phyloP scores from a whole-genome alignment of 1,140 invertebrate genomes.

The Zophobas atratus region DNA sequence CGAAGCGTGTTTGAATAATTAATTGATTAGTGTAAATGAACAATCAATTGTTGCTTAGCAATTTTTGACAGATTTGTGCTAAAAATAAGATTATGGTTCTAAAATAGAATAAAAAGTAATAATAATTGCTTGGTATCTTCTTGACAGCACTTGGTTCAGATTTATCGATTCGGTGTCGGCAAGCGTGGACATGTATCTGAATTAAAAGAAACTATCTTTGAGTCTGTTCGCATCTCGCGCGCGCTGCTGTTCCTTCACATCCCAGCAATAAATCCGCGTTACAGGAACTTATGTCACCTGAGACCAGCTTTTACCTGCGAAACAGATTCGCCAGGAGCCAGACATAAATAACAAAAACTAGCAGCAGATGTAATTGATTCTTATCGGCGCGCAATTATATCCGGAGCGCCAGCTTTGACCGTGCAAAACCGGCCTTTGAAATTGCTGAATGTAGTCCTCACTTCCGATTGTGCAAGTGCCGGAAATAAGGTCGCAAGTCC shows the following conservation, averaged over 20 bases:
- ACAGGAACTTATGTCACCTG: conserved; percentile 52
- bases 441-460: conserved; percentile 36
- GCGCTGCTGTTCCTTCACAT: conserved; percentile 23
- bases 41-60: too few relatives aligned
- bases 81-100: too few relatives aligned
- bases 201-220: conserved; percentile 43
- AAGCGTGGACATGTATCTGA: conserved; percentile 44
- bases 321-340: conserved; percentile 29
- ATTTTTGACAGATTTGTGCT: too few relatives aligned
- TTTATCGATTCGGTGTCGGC: conserved; percentile 1
- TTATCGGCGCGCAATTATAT: conserved; percentile 41
- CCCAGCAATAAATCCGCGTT: conserved; percentile 46
- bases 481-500: conserved; percentile 56
- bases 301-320: conserved; percentile 30
- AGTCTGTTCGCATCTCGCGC: not conserved
- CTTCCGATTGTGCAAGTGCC: conserved; percentile 51
- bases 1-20: too few relatives aligned
- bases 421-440: conserved; percentile 34
- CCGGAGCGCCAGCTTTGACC: not conserved
- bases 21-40: too few relatives aligned
- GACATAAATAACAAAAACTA: conserved; percentile 39
- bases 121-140: too few relatives aligned
- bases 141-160: not conserved
- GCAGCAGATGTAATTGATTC: conserved; percentile 42
- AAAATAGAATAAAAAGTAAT: too few relatives aligned